phyloP scores from a whole-genome alignment of 2,888 invertebrate genomes.

The Linnaemya tessellans region DNA sequence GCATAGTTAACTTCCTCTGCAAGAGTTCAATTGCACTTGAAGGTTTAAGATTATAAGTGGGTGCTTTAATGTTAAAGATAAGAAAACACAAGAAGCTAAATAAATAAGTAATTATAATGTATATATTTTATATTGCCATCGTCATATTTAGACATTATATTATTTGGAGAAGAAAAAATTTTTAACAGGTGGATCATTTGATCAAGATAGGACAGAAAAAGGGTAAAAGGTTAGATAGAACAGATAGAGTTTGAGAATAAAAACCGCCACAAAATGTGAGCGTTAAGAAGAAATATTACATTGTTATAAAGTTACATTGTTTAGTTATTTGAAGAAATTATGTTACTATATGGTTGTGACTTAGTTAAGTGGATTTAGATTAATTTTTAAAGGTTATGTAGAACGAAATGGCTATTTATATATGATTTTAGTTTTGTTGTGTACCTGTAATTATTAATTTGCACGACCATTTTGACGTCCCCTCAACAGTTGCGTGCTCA shows the following conservation, averaged over 20 bases:
- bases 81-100: neutral
- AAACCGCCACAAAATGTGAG: constrained; percentile 23
- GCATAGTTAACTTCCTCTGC: neutral
- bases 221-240: constrained; percentile 40
- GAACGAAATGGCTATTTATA: constrained; percentile 34
- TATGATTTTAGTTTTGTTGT: constrained; percentile 32
- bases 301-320: constrained; percentile 1
- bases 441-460: constrained; percentile 99
- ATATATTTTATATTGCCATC: neutral
- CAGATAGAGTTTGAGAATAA: constrained; percentile 33
- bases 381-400: constrained; percentile 41
- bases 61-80: neutral
- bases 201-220: constrained; percentile 36
- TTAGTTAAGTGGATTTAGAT: constrained; percentile 33
- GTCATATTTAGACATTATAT: constrained; percentile 11
- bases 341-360: constrained; percentile 48
- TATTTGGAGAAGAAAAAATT: constrained; percentile 8
- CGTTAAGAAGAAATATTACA: constrained; percentile 6
- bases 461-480: constrained; percentile 99
- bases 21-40: neutral
- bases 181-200: constrained; percentile 23
- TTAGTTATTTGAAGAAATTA: constrained; percentile 37
- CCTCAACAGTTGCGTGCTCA: constrained; percentile 98
- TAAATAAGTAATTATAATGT: neutral
- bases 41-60: neutral